Conservation (phyloP, 1,140 invertebrate species). For the Listronotus bonariensis region DNA sequence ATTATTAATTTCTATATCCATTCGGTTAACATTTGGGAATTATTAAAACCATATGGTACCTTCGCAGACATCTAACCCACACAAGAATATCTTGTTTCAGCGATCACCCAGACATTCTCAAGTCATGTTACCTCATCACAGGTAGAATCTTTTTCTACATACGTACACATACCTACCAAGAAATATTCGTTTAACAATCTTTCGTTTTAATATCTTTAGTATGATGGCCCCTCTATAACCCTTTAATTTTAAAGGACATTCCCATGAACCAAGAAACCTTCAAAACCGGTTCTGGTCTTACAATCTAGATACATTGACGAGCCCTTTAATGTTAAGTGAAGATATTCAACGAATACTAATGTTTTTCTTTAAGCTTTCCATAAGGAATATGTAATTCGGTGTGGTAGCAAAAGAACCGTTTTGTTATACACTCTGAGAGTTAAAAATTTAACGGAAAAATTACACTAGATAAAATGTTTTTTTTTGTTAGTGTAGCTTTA, state of each 20-base stretch:
- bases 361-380: background rate
- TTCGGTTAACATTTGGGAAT: too few relatives aligned
- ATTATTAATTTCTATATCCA: too few relatives aligned
- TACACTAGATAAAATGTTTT: too few relatives aligned
- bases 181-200: too few relatives aligned
- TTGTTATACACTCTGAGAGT: background rate
- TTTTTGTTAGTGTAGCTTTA: too few relatives aligned
- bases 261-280: conserved; percentile 21
- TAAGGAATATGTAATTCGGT: background rate
- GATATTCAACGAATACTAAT: conserved; percentile 6
- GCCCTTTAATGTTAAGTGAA: conserved; percentile 7
- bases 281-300: conserved; percentile 19
- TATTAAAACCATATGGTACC: too few relatives aligned
- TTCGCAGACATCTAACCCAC: too few relatives aligned
- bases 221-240: conserved; percentile 13
- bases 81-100: conserved; percentile 6
- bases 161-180: too few relatives aligned
- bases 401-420: background rate
- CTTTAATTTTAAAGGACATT: conserved; percentile 17
- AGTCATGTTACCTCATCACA: conserved; percentile 7
- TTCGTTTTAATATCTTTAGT: background rate
- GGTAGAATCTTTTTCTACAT: conserved; percentile 1
- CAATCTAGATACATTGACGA: conserved; percentile 5
- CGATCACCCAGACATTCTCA: background rate
- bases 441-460: conserved; percentile 2